Conservation (phyloP, 2,888 invertebrate genomes). For the Dendrolimus pini region DNA sequence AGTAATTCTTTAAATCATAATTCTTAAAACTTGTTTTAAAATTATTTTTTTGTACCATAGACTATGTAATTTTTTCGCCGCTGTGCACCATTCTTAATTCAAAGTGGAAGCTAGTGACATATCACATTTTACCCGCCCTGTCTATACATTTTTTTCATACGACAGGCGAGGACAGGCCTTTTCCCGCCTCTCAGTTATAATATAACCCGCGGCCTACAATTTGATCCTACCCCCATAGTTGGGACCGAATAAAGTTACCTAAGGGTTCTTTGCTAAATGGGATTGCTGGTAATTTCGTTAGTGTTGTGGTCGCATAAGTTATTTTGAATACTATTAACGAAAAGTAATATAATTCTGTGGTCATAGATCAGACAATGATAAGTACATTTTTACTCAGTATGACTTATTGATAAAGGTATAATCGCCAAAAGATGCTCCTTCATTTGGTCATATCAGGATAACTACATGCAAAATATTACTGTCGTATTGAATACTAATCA, state of each 20-base stretch:
- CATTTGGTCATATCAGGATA: too few species aligned
- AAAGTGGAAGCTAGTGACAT: constrained; percentile 31
- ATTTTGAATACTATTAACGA: too few species aligned
- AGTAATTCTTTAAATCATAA: too few species aligned
- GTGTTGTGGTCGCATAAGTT: background rate
- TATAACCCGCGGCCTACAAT: constrained; percentile 63
- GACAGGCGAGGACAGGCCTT: constrained; percentile 66
- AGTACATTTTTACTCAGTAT: too few species aligned
- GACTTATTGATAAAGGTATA: too few species aligned
- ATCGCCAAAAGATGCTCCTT: too few species aligned
- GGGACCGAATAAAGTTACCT: constrained; percentile 45
- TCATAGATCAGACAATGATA: too few species aligned
- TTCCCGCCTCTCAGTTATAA: constrained; percentile 63
- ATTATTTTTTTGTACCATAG: too few species aligned
- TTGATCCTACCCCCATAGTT: constrained; percentile 57
- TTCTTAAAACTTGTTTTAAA: too few species aligned
- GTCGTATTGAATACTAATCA: too few species aligned
- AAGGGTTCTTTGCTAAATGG: constrained; percentile 59
- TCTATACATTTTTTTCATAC: constrained; percentile 57
- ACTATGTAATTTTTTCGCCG: background rate
- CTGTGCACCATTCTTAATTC: background rate
- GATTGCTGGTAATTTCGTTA: constrained; percentile 68
- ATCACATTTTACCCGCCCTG: constrained; percentile 49
- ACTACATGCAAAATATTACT: too few species aligned
- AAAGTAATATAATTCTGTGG: too few species aligned